These are phyloP conservation scores for Hydrotaea diabolus DNA, from an alignment of 2,888 invertebrate species.

Conservation along the genomic window DNA sequence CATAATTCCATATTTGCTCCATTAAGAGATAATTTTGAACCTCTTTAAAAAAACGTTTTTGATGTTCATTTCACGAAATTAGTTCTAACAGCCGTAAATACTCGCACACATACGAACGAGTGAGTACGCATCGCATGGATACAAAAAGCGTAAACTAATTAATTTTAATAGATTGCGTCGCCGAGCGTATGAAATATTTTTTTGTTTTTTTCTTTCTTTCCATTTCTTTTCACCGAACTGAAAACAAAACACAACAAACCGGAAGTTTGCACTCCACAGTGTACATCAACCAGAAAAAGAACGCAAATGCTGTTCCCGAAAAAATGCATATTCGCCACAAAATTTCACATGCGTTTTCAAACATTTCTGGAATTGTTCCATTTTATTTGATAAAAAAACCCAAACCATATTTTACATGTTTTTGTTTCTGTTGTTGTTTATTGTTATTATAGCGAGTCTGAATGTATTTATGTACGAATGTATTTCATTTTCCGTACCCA, in stretches of 20 bases:
- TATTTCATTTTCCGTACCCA: constrained; percentile 49
- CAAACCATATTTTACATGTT: constrained; percentile 15
- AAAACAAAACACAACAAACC: constrained; percentile 47
- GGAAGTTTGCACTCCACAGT: constrained; percentile 65
- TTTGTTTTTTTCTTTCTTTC: no score
- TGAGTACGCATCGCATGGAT: neutral
- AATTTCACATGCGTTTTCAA: neutral
- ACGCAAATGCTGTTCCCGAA: neutral
- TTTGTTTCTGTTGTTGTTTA: constrained; percentile 21
- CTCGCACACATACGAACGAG: neutral
- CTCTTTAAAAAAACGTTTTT: neutral
- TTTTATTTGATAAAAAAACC: neutral
- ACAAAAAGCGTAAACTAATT: constrained; percentile 59
- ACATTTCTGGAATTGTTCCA: neutral
- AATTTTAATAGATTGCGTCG: constrained; percentile 45
- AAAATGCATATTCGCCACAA: constrained; percentile 25
- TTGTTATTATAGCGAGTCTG: constrained; percentile 33
- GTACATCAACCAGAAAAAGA: neutral
- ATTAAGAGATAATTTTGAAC: neutral
- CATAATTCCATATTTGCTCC: constrained; percentile 25
- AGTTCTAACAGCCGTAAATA: neutral
- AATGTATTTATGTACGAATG: constrained; percentile 3
- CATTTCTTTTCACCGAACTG: constrained; percentile 28
- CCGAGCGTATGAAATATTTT: neutral
- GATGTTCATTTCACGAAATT: constrained; percentile 10